A percentile compares a stretch with the other conserved stretches of the same genome.
phyloP scores from a whole-genome alignment of 2,113 vertebrate species.

The Rhizomys pruinosus region DNA sequence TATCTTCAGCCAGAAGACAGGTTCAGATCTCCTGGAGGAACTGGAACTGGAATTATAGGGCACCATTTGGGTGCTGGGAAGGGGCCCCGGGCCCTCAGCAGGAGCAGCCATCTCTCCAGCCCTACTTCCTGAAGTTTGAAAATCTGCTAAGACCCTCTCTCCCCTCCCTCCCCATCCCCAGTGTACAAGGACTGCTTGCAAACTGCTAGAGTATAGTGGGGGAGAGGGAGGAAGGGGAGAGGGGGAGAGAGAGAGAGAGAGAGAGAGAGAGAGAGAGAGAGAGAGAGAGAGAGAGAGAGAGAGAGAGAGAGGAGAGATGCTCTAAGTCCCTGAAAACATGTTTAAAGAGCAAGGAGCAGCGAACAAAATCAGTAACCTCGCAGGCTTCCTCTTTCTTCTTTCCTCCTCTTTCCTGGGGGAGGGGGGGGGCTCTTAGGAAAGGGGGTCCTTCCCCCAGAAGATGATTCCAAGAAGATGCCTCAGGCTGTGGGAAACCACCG shows the following conservation, averaged over 20 bases:
- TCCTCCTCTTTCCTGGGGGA: rapidly evolving
- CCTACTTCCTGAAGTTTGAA: not conserved
- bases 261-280: no score
- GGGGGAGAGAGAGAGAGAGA: not conserved
- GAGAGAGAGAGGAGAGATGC: not conserved
- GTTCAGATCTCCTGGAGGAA: no score
- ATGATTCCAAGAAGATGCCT: not conserved
- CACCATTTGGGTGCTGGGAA: no score
- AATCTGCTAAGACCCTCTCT: not conserved
- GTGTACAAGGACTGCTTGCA: slow-evolving; percentile 51
- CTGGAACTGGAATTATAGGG: no score
- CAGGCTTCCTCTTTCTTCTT: not conserved
- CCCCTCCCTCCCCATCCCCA: not conserved
- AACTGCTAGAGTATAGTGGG: not conserved
- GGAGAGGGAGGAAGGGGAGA: not conserved
- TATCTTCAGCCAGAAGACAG: no score
- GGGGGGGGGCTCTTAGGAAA: not conserved
- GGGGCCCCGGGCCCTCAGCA: no score
- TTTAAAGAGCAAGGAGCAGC: slow-evolving; percentile 10
- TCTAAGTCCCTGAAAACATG: not conserved
- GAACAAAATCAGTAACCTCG: not conserved
- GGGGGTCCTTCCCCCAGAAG: not conserved
- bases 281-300: not conserved
- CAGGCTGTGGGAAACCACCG: not conserved
- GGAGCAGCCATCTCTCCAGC: no score